These are phyloP conservation scores for Drosophila atroscutellata DNA, from an alignment of 2,888 invertebrate species.

Conservation along the genomic window DNA sequence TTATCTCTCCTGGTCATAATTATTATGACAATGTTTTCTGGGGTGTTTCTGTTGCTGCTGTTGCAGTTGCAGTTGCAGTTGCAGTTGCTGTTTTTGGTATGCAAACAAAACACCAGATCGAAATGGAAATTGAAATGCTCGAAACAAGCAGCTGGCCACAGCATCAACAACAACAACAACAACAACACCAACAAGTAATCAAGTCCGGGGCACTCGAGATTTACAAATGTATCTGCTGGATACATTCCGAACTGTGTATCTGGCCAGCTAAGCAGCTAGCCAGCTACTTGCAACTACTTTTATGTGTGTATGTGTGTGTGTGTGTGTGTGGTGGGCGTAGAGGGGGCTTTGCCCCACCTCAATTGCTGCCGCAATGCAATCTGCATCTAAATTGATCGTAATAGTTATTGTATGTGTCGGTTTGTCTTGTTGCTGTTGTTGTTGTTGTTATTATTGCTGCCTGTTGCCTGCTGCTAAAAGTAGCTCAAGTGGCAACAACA, in stretches of 20 bases:
- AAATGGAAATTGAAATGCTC: constrained; percentile 51
- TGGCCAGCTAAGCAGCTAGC: constrained; percentile 1
- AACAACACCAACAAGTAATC: constrained; percentile 57
- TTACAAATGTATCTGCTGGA: constrained; percentile 36
- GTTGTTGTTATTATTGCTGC: constrained; percentile 22
- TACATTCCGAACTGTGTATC: constrained; percentile 5
- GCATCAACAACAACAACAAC: constrained; percentile 4
- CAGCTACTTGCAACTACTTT: constrained; percentile 5
- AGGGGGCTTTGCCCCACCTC: constrained; percentile 64
- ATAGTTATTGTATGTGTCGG: constrained; percentile 80
- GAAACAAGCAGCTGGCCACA: constrained; percentile 57
- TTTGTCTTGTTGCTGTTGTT: constrained; percentile 38
- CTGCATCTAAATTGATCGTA: constrained; percentile 81
- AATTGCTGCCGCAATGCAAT: constrained; percentile 74
- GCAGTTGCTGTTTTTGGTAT: constrained; percentile 49
- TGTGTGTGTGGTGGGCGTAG: constrained; percentile 66
- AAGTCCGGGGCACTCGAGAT: constrained; percentile 55
- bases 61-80: constrained; percentile 14
- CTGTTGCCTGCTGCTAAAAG: constrained; percentile 60
- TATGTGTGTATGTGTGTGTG: constrained; percentile 15
- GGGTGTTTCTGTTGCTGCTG: constrained; percentile 10
- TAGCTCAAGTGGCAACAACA: constrained; percentile 73
- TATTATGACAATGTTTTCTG: constrained; percentile 77
- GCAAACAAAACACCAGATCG: constrained; percentile 72
- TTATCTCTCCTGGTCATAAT: constrained; percentile 53